phyloP scores from a whole-genome alignment of 2,888 invertebrate species.

The Athrips mouffetella region DNA sequence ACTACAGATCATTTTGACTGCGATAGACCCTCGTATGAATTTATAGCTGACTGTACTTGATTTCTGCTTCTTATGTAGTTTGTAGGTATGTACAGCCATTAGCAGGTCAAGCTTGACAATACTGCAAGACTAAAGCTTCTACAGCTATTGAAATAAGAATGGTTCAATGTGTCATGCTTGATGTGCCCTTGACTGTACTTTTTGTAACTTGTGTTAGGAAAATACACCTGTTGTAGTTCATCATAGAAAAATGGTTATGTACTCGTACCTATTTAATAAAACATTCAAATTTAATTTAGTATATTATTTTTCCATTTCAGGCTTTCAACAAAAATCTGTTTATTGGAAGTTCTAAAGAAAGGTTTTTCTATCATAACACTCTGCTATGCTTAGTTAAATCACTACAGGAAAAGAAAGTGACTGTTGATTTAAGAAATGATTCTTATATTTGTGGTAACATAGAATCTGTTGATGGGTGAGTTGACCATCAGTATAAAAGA shows the following conservation, averaged over 20 bases:
- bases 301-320: constrained; percentile 4
- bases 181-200: no score
- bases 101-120: no score
- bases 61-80: no score
- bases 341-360: constrained; percentile 59
- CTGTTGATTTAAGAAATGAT: constrained; percentile 83
- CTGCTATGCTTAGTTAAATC: constrained; percentile 81
- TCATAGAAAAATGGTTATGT: no score
- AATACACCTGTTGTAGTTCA: no score
- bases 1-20: no score
- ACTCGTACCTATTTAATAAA: background rate
- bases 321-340: constrained; percentile 34
- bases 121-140: no score
- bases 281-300: background rate
- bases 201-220: background rate
- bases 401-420: constrained; percentile 78
- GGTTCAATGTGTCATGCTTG: no score
- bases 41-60: no score
- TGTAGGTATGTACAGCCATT: no score
- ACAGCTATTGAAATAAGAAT: no score
- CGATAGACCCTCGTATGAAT: no score
- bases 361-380: constrained; percentile 76
- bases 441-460: constrained; percentile 80
- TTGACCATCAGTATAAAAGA: background rate
- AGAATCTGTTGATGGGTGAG: constrained; percentile 81